Conservation (phyloP, 1,140 invertebrate species). For the Coptotermes formosanus region DNA sequence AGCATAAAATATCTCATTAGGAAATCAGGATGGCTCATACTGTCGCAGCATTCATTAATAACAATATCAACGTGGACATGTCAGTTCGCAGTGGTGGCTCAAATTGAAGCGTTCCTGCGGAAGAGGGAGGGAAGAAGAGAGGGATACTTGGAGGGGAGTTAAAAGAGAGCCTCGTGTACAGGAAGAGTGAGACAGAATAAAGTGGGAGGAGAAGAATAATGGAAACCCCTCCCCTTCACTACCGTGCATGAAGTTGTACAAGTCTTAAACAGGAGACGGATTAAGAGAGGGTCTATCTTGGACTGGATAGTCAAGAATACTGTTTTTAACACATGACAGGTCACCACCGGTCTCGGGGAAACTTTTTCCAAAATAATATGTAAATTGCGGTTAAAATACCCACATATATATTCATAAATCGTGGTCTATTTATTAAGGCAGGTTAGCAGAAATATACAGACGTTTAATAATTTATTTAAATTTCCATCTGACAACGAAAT, state of each 20-base stretch:
- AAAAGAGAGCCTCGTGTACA: not conserved
- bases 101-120: not conserved
- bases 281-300: not conserved
- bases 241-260: not conserved
- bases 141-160: not conserved
- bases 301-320: not conserved
- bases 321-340: not conserved
- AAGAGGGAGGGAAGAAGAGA: not conserved
- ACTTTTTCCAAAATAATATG: not conserved
- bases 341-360: not conserved
- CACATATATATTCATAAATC: too few relatives aligned
- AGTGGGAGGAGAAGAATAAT: not conserved
- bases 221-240: not conserved
- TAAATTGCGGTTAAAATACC: not conserved
- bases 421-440: not conserved
- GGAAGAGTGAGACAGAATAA: not conserved
- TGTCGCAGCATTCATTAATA: slow-evolving; percentile 11
- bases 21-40: not conserved
- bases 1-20: slow-evolving; percentile 7
- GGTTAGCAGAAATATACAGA: not conserved
- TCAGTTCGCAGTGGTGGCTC: not conserved
- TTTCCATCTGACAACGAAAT: not conserved
- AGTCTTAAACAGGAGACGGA: not conserved
- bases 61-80: slow-evolving; percentile 6
- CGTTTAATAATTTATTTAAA: not conserved